Base-by-base conservation (phyloP, 2,888 invertebrate genomes). In the Xylota sylvarum region DNA sequence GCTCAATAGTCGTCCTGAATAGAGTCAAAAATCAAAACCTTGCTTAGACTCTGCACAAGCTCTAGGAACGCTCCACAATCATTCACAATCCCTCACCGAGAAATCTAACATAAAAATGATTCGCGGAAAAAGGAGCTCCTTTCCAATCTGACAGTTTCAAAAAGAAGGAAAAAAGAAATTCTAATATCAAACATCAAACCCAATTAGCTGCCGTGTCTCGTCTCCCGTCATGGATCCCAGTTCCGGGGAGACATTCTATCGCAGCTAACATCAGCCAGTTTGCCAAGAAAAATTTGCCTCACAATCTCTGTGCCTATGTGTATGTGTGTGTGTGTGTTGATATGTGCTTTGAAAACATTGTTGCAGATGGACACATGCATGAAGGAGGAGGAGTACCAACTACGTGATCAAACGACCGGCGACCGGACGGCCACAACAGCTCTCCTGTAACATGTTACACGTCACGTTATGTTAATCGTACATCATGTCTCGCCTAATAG, bases 401-500 rank as follows among this genome's bases (percentile, higher is more conserved):
- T 52, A 77, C 55, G 69, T 76, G 81, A 76, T 67, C 81, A 74
- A 55, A 82, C 62, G 69, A 40, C 40, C 46, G 14, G 30, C 69
- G 72, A 58, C 69, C 56, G 69, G 55, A 62, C 55, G 35, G 27
- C 27, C 70, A 19, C 82, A 37, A 73, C 64, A 76, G 80, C 46
- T 72, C 85, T 77, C 60, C 58, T 72, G 60, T 77, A 77, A 77
- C 85, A 76, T 85, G 85, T 85, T 81, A 77, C 85, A 85, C 80
- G 85, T 85, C 85, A 77, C 81, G 81, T 85, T 81, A 77, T 70
- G 70, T 85, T 85, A 85, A 85, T 85, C 81, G 85, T 77, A 76
- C 85, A 85, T 72, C 85, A 85, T 85, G 85, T 81, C 76, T 76
- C 72, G 67, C 70, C 76, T 81, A 85, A 85, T 76, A 72, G 85